phyloP scores from a whole-genome alignment of 2,888 invertebrate species.

The Scaptomyza polygonia region DNA sequence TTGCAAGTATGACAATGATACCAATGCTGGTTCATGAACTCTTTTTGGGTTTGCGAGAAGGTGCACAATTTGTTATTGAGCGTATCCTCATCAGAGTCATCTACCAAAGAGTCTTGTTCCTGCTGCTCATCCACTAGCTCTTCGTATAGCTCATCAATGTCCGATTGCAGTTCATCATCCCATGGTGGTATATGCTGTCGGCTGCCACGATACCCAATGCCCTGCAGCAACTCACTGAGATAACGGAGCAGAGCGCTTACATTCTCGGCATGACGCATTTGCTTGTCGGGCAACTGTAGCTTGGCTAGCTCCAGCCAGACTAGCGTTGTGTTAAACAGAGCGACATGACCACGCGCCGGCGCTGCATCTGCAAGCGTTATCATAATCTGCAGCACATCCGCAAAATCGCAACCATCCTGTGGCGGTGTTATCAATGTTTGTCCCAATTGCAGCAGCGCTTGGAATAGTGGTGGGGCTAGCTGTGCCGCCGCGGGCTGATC shows the following conservation, averaged over 20 bases:
- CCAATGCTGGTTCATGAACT: conserved; percentile 99
- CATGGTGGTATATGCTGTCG: conserved; percentile 89
- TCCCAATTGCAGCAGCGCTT: conserved; percentile 90
- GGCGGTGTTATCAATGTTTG: conserved; percentile 87
- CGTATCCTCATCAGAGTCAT: conserved; percentile 86
- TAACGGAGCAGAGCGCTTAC: conserved; percentile 94
- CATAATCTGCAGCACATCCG: conserved; percentile 91
- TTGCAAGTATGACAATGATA: conserved; percentile 99
- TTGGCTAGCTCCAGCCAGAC: conserved; percentile 92
- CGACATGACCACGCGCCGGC: conserved; percentile 89
- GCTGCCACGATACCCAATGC: conserved; percentile 82
- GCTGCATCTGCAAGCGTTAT: conserved; percentile 94
- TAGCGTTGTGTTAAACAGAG: conserved; percentile 91
- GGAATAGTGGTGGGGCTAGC: conserved; percentile 86
- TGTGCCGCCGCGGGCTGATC: conserved; percentile 84
- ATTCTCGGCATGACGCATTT: conserved; percentile 86
- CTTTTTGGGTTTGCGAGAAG: conserved; percentile 97
- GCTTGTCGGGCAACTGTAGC: conserved; percentile 82
- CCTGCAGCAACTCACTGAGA: conserved; percentile 88
- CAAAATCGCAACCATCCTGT: conserved; percentile 90
- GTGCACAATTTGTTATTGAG: conserved; percentile 92
- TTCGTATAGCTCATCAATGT: conserved; percentile 93
- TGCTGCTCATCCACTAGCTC: conserved; percentile 95
- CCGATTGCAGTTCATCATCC: conserved; percentile 91
- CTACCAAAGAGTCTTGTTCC: conserved; percentile 96